Conservation (phyloP, 2,888 invertebrate species). For the Philereme transversata region DNA sequence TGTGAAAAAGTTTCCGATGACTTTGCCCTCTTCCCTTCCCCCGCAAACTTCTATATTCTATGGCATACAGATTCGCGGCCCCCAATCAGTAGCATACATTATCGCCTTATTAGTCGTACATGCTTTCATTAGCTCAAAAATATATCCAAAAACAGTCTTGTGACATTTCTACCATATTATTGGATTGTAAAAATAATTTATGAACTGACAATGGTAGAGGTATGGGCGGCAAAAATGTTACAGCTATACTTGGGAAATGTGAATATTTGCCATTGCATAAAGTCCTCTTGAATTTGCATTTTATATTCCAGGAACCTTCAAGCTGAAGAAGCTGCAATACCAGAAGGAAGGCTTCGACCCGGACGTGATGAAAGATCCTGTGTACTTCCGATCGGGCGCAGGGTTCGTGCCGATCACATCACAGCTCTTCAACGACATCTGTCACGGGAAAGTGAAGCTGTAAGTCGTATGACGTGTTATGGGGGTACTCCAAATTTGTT, state of each 20-base stretch:
- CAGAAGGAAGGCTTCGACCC: constrained; percentile 93
- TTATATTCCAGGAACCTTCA: constrained; percentile 90
- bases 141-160: too few relatives aligned
- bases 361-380: constrained; percentile 86
- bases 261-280: too few relatives aligned
- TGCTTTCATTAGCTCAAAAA: too few relatives aligned
- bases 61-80: too few relatives aligned
- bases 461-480: constrained; percentile 44
- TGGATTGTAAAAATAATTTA: too few relatives aligned
- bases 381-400: constrained; percentile 86
- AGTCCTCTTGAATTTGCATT: not conserved
- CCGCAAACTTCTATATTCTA: too few relatives aligned
- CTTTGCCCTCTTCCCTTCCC: not conserved
- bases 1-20: not conserved
- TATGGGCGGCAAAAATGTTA: too few relatives aligned
- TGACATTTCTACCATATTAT: too few relatives aligned
- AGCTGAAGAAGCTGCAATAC: constrained; percentile 94
- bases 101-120: too few relatives aligned
- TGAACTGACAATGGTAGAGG: too few relatives aligned
- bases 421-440: constrained; percentile 85
- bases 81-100: too few relatives aligned
- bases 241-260: too few relatives aligned
- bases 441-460: constrained; percentile 73
- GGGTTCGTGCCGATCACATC: constrained; percentile 85
- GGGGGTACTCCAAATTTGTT: constrained; percentile 3